Percentiles rank a stretch among this genome's conserved stretches.
phyloP scores from a whole-genome alignment of 2,888 invertebrate species.

The Serripes groenlandicus region DNA sequence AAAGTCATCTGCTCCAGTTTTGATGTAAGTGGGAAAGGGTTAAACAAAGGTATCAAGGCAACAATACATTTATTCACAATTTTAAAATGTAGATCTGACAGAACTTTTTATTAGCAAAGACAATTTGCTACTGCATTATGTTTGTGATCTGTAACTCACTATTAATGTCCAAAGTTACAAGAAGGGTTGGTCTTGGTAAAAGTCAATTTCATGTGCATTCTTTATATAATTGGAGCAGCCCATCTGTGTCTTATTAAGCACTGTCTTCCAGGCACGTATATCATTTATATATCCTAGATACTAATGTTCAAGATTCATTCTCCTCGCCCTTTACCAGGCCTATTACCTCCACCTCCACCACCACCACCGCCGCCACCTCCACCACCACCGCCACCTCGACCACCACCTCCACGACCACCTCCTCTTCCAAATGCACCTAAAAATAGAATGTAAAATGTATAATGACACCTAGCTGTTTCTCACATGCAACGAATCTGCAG shows the following conservation, averaged over 20 bases:
- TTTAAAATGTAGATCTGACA: no score
- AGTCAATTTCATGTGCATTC: neutral
- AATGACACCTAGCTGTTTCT: no score
- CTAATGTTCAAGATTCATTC: conserved; percentile 24
- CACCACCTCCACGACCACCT: conserved; percentile 74
- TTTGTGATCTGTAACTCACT: no score
- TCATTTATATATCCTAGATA: neutral
- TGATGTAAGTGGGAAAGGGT: no score
- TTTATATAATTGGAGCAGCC: neutral
- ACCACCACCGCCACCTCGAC: conserved; percentile 88
- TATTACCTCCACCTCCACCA: conserved; percentile 71
- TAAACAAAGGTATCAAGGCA: no score
- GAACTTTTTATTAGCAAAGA: no score
- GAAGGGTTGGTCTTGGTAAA: no score
- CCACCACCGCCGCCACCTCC: conserved; percentile 75
- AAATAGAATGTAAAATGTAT: neutral
- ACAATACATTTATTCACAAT: no score
- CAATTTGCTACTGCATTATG: no score
- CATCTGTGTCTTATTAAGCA: neutral
- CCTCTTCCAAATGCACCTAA: conserved; percentile 88
- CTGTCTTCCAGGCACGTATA: neutral
- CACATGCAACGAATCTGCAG: no score
- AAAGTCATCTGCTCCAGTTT: no score
- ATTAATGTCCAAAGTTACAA: neutral
- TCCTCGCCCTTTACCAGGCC: conserved; percentile 61